Evolutionary conservation across 2,113 vertebrate species (phyloP), one percentile per base, ranked within the genome.

Genomic region (Neomonachus schauinslandi): DNA sequence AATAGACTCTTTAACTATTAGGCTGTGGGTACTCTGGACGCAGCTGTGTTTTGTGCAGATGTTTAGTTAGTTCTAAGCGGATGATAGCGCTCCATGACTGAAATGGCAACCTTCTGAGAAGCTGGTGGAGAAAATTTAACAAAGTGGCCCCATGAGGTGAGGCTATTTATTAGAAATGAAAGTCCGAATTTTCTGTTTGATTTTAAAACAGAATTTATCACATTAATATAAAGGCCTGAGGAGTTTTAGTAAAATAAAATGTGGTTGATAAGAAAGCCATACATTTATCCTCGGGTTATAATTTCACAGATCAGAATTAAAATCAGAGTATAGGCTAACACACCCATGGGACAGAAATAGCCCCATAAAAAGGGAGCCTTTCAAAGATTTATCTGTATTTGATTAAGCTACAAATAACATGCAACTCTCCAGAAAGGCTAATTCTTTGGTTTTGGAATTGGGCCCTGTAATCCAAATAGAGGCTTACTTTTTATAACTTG

Each of bases 381-480:
- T 77, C 39, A 84, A 42, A 83, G 46, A 59, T 77, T 96, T 97
- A 46, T 85, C 31, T 97, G 71, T 85, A 22, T 89, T 93, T 84
- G 69, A 81, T 57, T 88, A 90, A 90, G 26, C 76, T 76, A 89
- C 72, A 49, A 89, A 94, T 36, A 88, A 57, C 3, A 7, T 0
- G 16, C 53, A 74, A 18, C 57, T 92, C 61, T 89, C 53, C 49
- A 74, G 65, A 97, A 92, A 86, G 55, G 53, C 59, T 90, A 33
- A 39, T 74, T 86, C 61, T 94, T 95, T 92, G 61, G 59, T 84
- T 39, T 67, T 95, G 91, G 94, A 97, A 31, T 72, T 51, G 67
- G 67, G 69, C 84, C 61, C 9, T 49, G 26, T 87, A 65, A 80
- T 92, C 87, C 49, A 57, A 79, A 86, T 55, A 59, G 19, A 89